These are phyloP conservation scores for Clavelina lepadiformis DNA, from an alignment of 23 tunicate genomes.

Conservation along the genomic window DNA sequence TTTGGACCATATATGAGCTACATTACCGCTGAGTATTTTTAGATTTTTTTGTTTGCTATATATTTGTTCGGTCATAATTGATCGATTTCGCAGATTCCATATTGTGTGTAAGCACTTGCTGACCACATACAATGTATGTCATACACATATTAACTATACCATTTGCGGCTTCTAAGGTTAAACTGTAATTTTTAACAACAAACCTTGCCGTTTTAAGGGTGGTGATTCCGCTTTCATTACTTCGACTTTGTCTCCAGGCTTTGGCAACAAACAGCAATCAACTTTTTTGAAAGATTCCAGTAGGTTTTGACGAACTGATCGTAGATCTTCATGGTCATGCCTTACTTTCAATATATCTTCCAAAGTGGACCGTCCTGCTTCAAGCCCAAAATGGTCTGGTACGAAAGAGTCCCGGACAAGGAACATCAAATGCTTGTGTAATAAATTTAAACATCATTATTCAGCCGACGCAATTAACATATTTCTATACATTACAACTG, in stretches of 20 bases:
- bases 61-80: too few species aligned
- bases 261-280: conserved; percentile 4
- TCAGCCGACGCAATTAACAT: too few species aligned
- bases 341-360: not conserved
- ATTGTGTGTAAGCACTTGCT: not conserved
- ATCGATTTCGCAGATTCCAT: too few species aligned
- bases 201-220: not conserved
- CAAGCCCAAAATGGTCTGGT: not conserved
- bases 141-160: not conserved
- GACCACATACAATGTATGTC: not conserved
- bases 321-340: not conserved
- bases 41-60: too few species aligned
- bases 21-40: too few species aligned
- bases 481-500: too few species aligned
- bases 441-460: not conserved
- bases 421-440: conserved; percentile 24
- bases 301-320: conserved; percentile 2
- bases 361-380: not conserved
- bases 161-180: too few species aligned
- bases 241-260: conserved; percentile 10
- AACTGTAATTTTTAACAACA: too few species aligned
- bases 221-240: not conserved
- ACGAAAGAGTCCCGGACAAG: conserved; percentile 9
- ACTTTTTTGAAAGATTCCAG: not conserved
- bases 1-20: too few species aligned